Percentiles rank a stretch among this genome's conserved stretches.
Evolutionary conservation across 1,140 invertebrate genomes (phyloP).

Genomic region (Drosophila busckii): DNA sequence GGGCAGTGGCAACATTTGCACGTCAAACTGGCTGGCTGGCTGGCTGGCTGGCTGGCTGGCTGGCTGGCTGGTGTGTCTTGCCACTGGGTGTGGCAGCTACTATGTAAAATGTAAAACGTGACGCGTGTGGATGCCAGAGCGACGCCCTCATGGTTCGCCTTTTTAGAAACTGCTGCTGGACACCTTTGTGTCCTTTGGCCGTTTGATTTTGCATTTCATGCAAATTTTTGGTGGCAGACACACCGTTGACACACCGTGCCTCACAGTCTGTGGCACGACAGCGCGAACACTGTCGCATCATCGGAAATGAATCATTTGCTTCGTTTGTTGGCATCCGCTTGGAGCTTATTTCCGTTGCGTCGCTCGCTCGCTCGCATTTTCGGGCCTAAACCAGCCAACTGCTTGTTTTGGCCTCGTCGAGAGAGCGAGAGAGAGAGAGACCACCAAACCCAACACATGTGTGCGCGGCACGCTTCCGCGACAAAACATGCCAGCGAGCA

Average conservation of each 20-base stretch:
- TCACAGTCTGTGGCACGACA: neutral
- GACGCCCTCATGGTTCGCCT: conserved; percentile 4
- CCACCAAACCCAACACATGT: conserved; percentile 36
- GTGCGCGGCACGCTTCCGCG: conserved; percentile 71
- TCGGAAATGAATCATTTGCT: conserved; percentile 79
- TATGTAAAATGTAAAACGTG: conserved; percentile 57
- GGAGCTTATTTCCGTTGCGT: conserved; percentile 78
- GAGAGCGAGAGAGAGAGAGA: neutral
- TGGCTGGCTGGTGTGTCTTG: no score
- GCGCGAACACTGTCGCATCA: conserved; percentile 66
- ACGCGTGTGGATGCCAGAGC: conserved; percentile 35
- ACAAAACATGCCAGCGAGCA: conserved; percentile 43
- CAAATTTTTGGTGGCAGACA: conserved; percentile 63
- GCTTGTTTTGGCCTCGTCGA: conserved; percentile 1
- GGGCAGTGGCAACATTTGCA: conserved; percentile 40
- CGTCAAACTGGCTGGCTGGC: conserved; percentile 54
- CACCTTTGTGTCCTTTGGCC: conserved; percentile 31
- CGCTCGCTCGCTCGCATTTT: conserved; percentile 20
- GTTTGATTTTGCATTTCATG: conserved; percentile 74
- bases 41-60: no score
- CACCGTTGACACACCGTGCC: conserved; percentile 8
- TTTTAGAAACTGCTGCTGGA: neutral
- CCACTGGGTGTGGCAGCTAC: no score
- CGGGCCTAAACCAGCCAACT: conserved; percentile 39
- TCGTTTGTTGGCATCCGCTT: conserved; percentile 78